These are phyloP conservation scores for Coregonus sp. DNA, from an alignment of 2,797 vertebrate genomes.

Conservation along the genomic window DNA sequence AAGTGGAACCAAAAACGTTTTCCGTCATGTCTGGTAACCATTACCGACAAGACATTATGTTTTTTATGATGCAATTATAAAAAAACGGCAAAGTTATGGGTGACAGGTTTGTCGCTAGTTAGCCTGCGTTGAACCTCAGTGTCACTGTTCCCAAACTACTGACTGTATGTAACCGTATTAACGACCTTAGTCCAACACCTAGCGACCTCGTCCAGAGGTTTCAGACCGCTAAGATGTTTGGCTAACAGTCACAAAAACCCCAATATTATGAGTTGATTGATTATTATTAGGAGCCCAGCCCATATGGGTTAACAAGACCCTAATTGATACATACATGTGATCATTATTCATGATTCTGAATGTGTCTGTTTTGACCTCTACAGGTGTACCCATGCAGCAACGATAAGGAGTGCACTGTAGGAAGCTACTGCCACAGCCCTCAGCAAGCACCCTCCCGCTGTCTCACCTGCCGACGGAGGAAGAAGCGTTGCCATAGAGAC, in stretches of 20 bases:
- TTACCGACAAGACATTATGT: not conserved
- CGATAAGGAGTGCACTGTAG: constrained; percentile 91
- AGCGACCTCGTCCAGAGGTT: too few relatives aligned
- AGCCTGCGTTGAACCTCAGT: not conserved
- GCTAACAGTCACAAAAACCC: not conserved
- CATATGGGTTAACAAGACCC: not conserved
- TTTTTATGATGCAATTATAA: not conserved
- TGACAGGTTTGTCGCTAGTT: constrained; percentile 6
- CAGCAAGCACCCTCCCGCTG: constrained; percentile 88
- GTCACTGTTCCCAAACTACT: not conserved
- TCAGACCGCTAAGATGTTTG: not conserved
- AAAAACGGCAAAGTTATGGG: not conserved
- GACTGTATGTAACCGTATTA: not conserved
- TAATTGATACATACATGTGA: too few relatives aligned
- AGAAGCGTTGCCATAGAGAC: constrained; percentile 91
- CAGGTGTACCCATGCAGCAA: constrained; percentile 91
- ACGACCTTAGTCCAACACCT: too few relatives aligned
- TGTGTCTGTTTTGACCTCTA: not conserved
- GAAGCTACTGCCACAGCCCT: constrained; percentile 93
- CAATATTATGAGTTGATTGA: not conserved
- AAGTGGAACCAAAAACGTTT: constrained; percentile 19
- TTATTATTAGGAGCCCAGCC: not conserved
- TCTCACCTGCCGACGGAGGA: constrained; percentile 88
- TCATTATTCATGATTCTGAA: not conserved
- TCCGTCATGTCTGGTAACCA: not conserved